Conservation (phyloP, 2,888 invertebrate species). For the Phortica okadai region DNA sequence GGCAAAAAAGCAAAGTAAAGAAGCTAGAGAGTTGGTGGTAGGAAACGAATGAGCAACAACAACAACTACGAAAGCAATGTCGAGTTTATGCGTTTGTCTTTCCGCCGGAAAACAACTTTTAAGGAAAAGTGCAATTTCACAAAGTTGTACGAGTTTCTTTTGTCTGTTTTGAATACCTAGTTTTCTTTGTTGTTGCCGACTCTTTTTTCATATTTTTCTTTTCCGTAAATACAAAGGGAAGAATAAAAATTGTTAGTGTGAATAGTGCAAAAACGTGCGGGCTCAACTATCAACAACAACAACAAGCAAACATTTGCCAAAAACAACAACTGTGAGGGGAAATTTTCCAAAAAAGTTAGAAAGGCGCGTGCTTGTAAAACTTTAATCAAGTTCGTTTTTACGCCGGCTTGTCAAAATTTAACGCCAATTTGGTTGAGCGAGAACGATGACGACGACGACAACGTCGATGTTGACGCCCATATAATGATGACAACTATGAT, state of each 20-base stretch:
- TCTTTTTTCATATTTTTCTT: not conserved
- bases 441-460: not conserved
- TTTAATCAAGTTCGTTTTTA: conserved; percentile 3
- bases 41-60: not conserved
- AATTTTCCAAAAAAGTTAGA: too few relatives aligned
- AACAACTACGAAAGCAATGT: not conserved
- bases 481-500: not conserved
- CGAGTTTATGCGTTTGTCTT: conserved; percentile 70
- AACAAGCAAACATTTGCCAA: too few relatives aligned
- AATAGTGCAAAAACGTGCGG: not conserved
- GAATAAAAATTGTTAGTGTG: not conserved
- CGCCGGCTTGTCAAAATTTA: conserved; percentile 7
- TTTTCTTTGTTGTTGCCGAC: not conserved
- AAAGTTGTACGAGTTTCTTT: conserved; percentile 2
- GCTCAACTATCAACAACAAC: conserved; percentile 8
- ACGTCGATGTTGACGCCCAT: not conserved
- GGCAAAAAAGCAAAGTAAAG: not conserved
- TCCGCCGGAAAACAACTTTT: conserved; percentile 57
- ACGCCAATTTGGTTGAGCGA: conserved; percentile 20
- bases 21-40: not conserved
- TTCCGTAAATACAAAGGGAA: conserved; percentile 28
- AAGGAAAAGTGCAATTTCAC: conserved; percentile 28
- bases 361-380: not conserved
- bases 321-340: too few relatives aligned
- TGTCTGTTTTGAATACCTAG: not conserved